Percentiles rank a stretch among this genome's conserved stretches.
Evolutionary conservation across 2,797 vertebrate species (phyloP).

Genomic region (Psittacula derbiana): DNA sequence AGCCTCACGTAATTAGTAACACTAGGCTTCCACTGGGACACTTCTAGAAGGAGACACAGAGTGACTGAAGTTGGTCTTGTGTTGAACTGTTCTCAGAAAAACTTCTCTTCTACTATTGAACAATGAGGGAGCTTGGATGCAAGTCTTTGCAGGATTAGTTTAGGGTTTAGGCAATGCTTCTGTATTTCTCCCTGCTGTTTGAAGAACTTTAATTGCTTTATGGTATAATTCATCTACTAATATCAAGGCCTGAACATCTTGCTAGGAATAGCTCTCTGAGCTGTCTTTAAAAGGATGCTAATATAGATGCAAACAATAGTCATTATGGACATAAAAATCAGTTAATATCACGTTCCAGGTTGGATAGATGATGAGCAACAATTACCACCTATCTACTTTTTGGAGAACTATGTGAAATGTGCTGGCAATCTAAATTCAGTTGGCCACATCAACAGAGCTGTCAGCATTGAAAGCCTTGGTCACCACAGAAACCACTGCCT

Average conservation of each 20-base stretch:
- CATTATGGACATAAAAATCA: neutral
- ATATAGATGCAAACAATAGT: neutral
- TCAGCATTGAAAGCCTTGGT: neutral
- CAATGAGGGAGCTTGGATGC: neutral
- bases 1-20: neutral
- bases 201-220: neutral
- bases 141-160: neutral
- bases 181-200: neutral
- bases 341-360: neutral
- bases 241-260: neutral
- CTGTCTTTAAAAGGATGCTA: neutral
- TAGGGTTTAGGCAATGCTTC: neutral
- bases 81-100: neutral
- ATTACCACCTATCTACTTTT: neutral
- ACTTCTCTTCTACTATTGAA: neutral
- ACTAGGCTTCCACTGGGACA: neutral
- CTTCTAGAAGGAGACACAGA: neutral
- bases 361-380: neutral
- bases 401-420: neutral
- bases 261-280: neutral
- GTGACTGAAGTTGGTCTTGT: neutral
- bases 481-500: neutral
- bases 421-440: neutral
- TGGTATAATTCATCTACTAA: neutral
- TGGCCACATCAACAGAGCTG: neutral